Conservation (phyloP, 2,113 vertebrate genomes). For the Chelonoidis abingdonii region DNA sequence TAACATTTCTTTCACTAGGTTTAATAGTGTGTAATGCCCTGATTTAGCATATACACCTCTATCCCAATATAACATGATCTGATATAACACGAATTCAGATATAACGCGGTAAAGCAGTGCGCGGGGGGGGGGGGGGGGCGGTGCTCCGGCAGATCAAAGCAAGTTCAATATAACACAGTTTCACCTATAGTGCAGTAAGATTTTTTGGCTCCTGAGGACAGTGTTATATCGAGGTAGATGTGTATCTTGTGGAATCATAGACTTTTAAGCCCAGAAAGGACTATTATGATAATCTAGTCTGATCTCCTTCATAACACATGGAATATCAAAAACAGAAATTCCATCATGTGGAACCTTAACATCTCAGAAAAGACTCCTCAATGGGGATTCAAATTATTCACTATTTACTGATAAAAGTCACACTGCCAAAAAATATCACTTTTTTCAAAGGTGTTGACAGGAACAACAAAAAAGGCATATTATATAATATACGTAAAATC, state of each 20-base stretch:
- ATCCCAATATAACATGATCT: no score
- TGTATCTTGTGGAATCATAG: neutral
- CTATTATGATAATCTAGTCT: no score
- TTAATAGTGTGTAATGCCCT: neutral
- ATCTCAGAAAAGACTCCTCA: neutral
- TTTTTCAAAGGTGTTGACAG: neutral
- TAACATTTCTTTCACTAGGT: neutral
- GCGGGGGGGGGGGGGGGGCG: no score
- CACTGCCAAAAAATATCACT: neutral
- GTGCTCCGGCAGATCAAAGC: no score
- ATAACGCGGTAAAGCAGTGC: no score
- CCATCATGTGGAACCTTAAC: neutral
- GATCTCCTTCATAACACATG: neutral
- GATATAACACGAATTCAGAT: no score
- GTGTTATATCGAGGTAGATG: no score
- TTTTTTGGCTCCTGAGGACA: no score
- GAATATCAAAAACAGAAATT: neutral
- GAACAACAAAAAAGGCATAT: neutral
- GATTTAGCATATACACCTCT: neutral
- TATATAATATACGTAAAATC: neutral
- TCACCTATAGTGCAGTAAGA: no score
- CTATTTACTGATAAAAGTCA: neutral
- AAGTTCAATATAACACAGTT: no score
- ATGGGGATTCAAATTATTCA: neutral
- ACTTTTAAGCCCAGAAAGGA: neutral